Conservation (phyloP, 1,140 invertebrate genomes). For the Tetraneura akinire region DNA sequence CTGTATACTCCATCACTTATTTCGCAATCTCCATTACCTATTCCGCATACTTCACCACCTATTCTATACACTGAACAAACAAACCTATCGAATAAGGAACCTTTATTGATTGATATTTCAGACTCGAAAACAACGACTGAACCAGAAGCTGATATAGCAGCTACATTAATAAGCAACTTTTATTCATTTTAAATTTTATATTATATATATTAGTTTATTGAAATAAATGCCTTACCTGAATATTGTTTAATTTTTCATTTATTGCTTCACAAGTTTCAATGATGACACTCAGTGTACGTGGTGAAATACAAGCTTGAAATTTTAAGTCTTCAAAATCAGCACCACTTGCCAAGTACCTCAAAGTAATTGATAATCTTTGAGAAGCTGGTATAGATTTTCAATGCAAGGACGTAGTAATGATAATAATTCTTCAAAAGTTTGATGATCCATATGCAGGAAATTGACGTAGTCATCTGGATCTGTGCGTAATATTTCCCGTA, state of each 20-base stretch:
- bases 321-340: slow-evolving; percentile 14
- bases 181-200: neutral
- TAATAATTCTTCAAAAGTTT: no score
- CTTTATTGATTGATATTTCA: no score
- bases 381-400: no score
- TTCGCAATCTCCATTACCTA: neutral
- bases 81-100: neutral
- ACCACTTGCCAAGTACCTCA: neutral
- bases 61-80: neutral
- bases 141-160: neutral
- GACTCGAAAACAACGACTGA: neutral
- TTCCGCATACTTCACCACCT: neutral
- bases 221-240: neutral
- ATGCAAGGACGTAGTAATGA: no score
- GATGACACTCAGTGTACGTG: slow-evolving; percentile 44
- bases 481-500: no score
- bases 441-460: no score
- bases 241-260: neutral
- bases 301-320: slow-evolving; percentile 48
- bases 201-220: no score
- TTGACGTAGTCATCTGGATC: no score
- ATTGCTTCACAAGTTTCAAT: slow-evolving; percentile 18
- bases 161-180: neutral
- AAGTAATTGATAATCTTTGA: no score
- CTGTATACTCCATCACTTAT: neutral